These are phyloP conservation scores for Cancer borealis DNA, from an alignment of 2,888 invertebrate species.

Conservation along the genomic window DNA sequence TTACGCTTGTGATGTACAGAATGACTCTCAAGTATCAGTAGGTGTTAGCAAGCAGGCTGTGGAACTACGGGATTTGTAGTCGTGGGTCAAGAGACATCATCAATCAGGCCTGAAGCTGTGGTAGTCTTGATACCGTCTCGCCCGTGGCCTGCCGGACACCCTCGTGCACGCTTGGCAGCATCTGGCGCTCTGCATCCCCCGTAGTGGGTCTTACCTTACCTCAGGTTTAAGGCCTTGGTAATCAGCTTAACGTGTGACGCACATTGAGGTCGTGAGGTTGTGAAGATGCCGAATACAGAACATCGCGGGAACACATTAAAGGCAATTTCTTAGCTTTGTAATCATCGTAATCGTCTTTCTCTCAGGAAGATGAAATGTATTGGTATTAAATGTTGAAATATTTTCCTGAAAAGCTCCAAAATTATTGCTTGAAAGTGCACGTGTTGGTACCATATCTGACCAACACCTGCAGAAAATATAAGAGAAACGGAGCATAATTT, in stretches of 20 bases:
- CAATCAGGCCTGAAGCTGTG: not conserved
- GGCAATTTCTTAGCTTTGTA: not conserved
- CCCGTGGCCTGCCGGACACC: not conserved
- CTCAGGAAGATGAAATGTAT: slow-evolving; percentile 24
- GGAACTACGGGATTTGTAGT: not conserved
- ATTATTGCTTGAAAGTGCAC: slow-evolving; percentile 29
- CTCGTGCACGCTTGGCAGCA: slow-evolving; percentile 5
- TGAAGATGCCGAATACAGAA: not conserved
- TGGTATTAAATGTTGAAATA: not conserved
- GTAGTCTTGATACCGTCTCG: not conserved
- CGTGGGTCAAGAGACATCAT: not conserved
- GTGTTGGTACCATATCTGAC: slow-evolving; percentile 28
- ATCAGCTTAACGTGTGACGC: slow-evolving; percentile 1
- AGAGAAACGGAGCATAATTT: slow-evolving; percentile 13
- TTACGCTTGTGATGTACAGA: not conserved
- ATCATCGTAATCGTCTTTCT: slow-evolving; percentile 21
- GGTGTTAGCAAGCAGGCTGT: not conserved
- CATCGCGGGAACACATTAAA: not conserved
- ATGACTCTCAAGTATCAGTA: not conserved
- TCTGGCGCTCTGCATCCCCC: not conserved
- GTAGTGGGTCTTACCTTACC: not conserved
- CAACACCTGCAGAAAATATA: slow-evolving; percentile 33
- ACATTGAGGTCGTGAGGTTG: slow-evolving; percentile 6
- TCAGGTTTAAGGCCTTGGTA: not conserved
- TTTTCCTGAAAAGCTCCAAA: not conserved